A percentile compares a stretch with the other conserved stretches of the same genome.
phyloP scores from a whole-genome alignment of 2,797 vertebrate species.

The Rhynchonycteris naso region DNA sequence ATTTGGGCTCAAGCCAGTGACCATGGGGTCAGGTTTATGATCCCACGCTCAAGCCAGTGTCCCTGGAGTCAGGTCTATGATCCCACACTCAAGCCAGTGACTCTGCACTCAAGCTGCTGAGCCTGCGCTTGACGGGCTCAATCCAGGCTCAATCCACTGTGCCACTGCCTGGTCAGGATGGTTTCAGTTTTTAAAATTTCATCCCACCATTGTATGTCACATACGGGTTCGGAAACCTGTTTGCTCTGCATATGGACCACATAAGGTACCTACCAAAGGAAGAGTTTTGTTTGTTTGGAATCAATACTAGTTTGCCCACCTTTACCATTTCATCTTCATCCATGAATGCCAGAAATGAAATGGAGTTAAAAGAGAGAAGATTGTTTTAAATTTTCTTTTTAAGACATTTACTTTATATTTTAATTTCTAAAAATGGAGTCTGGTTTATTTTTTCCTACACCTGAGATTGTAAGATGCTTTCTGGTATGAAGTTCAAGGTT shows the following conservation, averaged over 20 bases:
- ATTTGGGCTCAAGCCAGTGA: too few species aligned
- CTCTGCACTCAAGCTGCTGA: too few species aligned
- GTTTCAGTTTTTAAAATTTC: background rate
- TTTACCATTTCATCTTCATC: background rate
- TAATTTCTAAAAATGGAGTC: background rate
- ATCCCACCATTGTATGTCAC: too few species aligned
- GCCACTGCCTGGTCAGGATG: too few species aligned
- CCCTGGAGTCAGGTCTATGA: too few species aligned
- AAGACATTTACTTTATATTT: slow-evolving; percentile 12
- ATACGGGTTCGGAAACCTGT: background rate
- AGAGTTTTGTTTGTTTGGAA: background rate
- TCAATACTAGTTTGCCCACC: background rate
- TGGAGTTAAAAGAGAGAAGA: background rate
- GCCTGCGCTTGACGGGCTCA: too few species aligned
- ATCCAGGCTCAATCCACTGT: too few species aligned
- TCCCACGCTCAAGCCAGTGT: too few species aligned
- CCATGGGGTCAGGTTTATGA: too few species aligned
- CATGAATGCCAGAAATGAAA: background rate
- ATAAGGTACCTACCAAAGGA: background rate
- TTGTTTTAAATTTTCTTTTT: background rate
- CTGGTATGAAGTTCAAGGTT: background rate
- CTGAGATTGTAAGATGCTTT: background rate
- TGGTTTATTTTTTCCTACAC: background rate
- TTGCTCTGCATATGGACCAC: background rate
- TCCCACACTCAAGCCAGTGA: too few species aligned